phyloP scores from a whole-genome alignment of 2,113 vertebrate species.

The Pristiophorus japonicus region DNA sequence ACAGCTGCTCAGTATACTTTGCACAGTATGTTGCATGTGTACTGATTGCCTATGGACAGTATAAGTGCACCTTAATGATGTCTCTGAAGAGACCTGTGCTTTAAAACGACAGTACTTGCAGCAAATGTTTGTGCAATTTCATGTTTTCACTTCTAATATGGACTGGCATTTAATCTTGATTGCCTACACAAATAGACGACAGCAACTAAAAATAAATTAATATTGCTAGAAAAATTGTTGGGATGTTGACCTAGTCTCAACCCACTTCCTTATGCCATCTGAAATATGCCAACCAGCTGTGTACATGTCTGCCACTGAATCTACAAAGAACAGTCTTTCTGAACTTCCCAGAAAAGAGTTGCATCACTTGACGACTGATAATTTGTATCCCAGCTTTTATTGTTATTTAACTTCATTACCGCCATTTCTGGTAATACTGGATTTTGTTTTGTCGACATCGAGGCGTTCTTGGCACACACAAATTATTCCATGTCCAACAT shows the following conservation, averaged over 20 bases:
- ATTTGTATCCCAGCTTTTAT: background rate
- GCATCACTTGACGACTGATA: background rate
- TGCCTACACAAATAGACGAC: slow-evolving; percentile 2
- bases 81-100: background rate
- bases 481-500: background rate
- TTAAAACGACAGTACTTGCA: too few species aligned
- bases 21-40: background rate
- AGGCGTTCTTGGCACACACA: background rate
- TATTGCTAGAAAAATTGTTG: background rate
- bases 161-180: slow-evolving; percentile 6
- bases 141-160: background rate
- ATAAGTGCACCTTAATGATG: background rate
- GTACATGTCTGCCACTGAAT: background rate
- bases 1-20: background rate
- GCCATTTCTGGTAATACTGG: background rate
- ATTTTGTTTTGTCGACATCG: background rate
- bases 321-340: background rate
- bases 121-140: background rate
- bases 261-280: slow-evolving; percentile 17
- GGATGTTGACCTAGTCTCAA: slow-evolving; percentile 5
- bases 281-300: slow-evolving; percentile 29
- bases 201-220: slow-evolving; percentile 26
- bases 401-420: background rate
- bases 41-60: background rate
- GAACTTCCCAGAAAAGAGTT: background rate